Conservation (phyloP, 2,797 vertebrate species). For the Anguilla megastoma region DNA sequence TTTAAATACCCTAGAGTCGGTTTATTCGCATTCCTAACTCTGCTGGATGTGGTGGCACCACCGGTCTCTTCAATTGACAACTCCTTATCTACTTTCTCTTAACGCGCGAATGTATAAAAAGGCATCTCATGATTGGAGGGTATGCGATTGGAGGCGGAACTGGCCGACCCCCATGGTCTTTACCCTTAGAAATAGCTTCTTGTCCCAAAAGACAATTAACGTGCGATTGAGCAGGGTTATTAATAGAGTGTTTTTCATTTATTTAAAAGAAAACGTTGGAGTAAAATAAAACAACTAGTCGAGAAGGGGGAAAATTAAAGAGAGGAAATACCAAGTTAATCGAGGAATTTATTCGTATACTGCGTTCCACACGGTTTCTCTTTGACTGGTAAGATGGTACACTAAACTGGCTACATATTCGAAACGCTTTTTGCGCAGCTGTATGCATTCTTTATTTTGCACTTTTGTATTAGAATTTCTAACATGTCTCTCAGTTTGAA, state of each 20-base stretch:
- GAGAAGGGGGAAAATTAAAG: neutral
- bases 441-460: neutral
- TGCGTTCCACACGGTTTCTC: conserved; percentile 10
- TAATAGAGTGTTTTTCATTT: neutral
- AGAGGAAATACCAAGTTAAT: conserved; percentile 1
- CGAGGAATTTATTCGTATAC: conserved; percentile 9
- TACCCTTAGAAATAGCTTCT: conserved; percentile 55
- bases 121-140: conserved; percentile 53
- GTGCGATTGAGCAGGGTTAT: conserved; percentile 39
- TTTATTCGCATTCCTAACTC: neutral
- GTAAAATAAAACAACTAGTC: neutral
- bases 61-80: neutral
- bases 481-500: neutral
- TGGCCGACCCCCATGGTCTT: conserved; percentile 41
- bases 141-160: conserved; percentile 65
- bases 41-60: no score
- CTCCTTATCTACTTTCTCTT: neutral
- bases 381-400: conserved; percentile 32
- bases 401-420: neutral
- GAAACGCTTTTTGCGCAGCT: neutral
- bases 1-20: neutral
- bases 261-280: neutral
- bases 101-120: conserved; percentile 40
- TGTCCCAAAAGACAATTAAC: conserved; percentile 54
- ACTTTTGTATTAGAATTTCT: neutral